Conservation (phyloP, 2,797 vertebrate species). For the Hyperoplus immaculatus region DNA sequence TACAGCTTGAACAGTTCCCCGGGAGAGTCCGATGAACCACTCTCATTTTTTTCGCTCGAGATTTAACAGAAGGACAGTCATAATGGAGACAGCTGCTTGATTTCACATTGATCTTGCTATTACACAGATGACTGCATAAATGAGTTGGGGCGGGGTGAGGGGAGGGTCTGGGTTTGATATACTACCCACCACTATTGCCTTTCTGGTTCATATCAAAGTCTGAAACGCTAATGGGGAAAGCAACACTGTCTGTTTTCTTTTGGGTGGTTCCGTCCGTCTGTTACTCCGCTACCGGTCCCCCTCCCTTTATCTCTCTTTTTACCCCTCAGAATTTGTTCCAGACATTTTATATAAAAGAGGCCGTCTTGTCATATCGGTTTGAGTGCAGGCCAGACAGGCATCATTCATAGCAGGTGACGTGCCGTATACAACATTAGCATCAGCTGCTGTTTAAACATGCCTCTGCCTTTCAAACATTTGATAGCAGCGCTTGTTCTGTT, state of each 20-base stretch:
- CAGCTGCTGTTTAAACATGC: slow-evolving; percentile 19
- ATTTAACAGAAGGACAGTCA: slow-evolving; percentile 67
- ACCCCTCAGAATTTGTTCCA: slow-evolving; percentile 27
- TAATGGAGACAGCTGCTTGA: slow-evolving; percentile 69
- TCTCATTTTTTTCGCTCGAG: slow-evolving; percentile 48
- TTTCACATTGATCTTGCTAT: slow-evolving; percentile 73
- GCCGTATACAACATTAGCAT: slow-evolving; percentile 21
- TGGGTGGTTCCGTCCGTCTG: slow-evolving; percentile 76
- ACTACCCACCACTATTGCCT: slow-evolving; percentile 30
- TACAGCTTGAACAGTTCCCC: slow-evolving; percentile 34
- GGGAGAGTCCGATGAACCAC: slow-evolving; percentile 40
- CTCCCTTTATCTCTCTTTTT: not conserved
- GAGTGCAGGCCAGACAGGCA: slow-evolving; percentile 3
- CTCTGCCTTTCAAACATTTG: slow-evolving; percentile 18
- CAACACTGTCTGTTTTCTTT: slow-evolving; percentile 77
- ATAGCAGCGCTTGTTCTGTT: slow-evolving; percentile 37
- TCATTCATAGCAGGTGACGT: slow-evolving; percentile 37
- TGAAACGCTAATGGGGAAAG: slow-evolving; percentile 67
- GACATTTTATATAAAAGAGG: slow-evolving; percentile 9
- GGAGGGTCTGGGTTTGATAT: slow-evolving; percentile 73
- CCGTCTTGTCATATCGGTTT: slow-evolving; percentile 16
- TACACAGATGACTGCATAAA: slow-evolving; percentile 74
- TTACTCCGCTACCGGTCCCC: slow-evolving; percentile 50
- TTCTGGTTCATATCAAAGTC: slow-evolving; percentile 76
- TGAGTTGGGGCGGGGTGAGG: slow-evolving; percentile 34